phyloP scores from a whole-genome alignment of 2,113 vertebrate genomes.

The Aix galericulata region DNA sequence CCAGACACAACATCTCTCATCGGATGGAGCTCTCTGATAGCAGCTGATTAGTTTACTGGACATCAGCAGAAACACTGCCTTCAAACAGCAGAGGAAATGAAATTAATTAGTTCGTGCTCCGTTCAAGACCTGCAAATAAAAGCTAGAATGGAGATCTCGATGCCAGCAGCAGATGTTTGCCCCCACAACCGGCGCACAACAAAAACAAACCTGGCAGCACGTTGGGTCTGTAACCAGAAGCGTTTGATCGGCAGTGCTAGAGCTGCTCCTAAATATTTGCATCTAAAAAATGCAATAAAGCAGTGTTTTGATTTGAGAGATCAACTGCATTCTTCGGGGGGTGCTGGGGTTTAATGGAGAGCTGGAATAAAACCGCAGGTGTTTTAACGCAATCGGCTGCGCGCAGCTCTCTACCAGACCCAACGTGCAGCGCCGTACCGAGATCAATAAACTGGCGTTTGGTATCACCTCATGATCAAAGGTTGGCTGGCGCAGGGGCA shows the following conservation, averaged over 20 bases:
- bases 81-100: not conserved
- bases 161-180: not conserved
- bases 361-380: not conserved
- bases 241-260: not conserved
- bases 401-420: not conserved
- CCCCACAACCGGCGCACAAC: not conserved
- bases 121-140: not conserved
- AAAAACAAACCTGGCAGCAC: not conserved
- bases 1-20: not conserved
- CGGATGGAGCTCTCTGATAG: not conserved
- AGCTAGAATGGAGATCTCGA: not conserved
- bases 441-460: not conserved
- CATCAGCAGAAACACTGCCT: not conserved
- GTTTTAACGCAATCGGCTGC: not conserved
- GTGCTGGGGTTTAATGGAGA: not conserved
- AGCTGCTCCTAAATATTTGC: not conserved
- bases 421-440: accelerated
- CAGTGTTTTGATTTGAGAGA: not conserved
- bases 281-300: not conserved
- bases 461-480: not conserved
- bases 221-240: not conserved
- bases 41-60: not conserved
- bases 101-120: not conserved
- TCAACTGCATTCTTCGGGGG: too few relatives aligned
- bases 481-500: not conserved